These are phyloP conservation scores for Lagria hirta DNA, from an alignment of 2,888 invertebrate species.

Conservation along the genomic window DNA sequence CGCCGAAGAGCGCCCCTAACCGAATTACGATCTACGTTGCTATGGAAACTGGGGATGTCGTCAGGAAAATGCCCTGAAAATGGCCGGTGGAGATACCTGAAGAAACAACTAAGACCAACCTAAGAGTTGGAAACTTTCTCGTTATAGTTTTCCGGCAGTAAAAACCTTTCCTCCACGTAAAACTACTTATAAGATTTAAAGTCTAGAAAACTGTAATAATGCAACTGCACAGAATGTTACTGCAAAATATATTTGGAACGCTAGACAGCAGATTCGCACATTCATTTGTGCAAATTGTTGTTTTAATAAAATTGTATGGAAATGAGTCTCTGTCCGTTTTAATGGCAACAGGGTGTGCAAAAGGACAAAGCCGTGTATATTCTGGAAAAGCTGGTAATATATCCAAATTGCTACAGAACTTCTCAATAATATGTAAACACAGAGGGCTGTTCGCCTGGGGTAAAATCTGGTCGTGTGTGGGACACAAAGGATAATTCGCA, in stretches of 20 bases:
- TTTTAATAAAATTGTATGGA: too few species aligned
- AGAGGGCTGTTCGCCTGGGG: constrained; percentile 35
- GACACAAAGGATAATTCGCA: constrained; percentile 51
- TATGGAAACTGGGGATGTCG: constrained; percentile 45
- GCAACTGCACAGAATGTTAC: too few species aligned
- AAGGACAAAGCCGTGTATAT: constrained; percentile 21
- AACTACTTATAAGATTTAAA: too few species aligned
- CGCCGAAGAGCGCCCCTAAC: constrained; percentile 40
- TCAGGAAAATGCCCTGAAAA: constrained; percentile 33
- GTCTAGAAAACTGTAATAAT: too few species aligned
- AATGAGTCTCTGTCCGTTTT: too few species aligned
- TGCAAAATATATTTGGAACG: too few species aligned
- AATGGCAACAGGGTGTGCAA: too few species aligned
- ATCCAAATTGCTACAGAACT: constrained; percentile 45
- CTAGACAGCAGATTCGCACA: too few species aligned
- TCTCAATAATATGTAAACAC: constrained; percentile 48
- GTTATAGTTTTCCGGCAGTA: too few species aligned
- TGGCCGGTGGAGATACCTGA: constrained; percentile 21
- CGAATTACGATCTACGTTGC: constrained; percentile 45
- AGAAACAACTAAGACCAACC: constrained; percentile 13
- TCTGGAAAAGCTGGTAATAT: constrained; percentile 34
- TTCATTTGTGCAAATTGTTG: too few species aligned
- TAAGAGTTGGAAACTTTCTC: too few species aligned
- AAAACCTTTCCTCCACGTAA: too few species aligned
- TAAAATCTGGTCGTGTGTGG: constrained; percentile 39